These are phyloP conservation scores for Gastrophysa polygoni DNA, from an alignment of 2,888 invertebrate genomes.

Conservation along the genomic window DNA sequence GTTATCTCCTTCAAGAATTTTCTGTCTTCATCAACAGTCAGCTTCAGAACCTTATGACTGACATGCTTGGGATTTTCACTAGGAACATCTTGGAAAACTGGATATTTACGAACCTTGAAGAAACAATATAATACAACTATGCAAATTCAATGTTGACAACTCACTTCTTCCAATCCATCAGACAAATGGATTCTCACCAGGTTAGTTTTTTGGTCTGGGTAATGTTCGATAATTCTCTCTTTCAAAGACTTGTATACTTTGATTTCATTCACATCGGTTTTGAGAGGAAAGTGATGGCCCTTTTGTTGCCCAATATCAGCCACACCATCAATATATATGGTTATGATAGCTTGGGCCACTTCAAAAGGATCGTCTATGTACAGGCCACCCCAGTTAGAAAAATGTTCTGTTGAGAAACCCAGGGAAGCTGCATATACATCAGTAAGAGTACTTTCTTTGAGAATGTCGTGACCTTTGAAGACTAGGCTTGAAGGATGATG, in stretches of 20 bases:
- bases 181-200: conserved; percentile 69
- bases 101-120: conserved; percentile 58
- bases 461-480: conserved; percentile 69
- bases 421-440: conserved; percentile 75
- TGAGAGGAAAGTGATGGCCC: conserved; percentile 64
- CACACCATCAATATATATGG: conserved; percentile 73
- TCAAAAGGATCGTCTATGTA: conserved; percentile 72
- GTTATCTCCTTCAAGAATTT: conserved; percentile 69
- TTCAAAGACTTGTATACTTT: conserved; percentile 66
- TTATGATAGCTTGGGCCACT: conserved; percentile 74
- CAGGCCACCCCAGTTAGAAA: conserved; percentile 73
- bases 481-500: conserved; percentile 71
- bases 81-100: conserved; percentile 50
- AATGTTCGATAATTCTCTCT: conserved; percentile 66
- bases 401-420: conserved; percentile 75
- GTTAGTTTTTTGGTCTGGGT: conserved; percentile 65
- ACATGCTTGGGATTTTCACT: conserved; percentile 47
- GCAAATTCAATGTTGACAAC: conserved; percentile 39
- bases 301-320: conserved; percentile 62
- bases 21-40: conserved; percentile 64
- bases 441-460: conserved; percentile 68
- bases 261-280: conserved; percentile 68
- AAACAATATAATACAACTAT: background rate
- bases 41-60: conserved; percentile 46
- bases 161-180: conserved; percentile 69